Base-by-base conservation (phyloP, 1,140 invertebrate genomes). In the Hypsibius dujardini region DNA sequence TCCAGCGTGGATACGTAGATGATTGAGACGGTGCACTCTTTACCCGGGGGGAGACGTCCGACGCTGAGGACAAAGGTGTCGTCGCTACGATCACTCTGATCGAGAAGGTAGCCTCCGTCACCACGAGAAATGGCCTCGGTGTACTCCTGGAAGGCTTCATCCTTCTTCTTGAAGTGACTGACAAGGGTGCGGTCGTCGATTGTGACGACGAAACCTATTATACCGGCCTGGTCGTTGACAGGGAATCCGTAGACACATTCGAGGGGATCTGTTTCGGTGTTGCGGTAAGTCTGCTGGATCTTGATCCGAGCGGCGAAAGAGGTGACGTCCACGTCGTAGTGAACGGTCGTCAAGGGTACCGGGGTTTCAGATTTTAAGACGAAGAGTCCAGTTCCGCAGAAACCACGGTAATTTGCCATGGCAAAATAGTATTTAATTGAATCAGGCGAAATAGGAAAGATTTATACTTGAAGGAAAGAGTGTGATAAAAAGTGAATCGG, bases 31-130 rank as follows among this genome's bases (percentile, higher is more conserved):
- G 50, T 56, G 50, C 50, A 56, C n/a, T 7, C n/a, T n/a, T 56
- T 56, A 56, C n/a, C n/a, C 7, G 50, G 50, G 7, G 50, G 50
- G n/a, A 56, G 50, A 56, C 50, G 50, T 56, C 50, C 50, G 50
- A 56, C 50, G n/a, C 50, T 56, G 50, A 56, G 50, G n/a, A 56
- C 50, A n/a, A 56, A 56, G 7, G 50, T 56, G 50, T 56, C 50
- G 50, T 56, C 50, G 50, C 50, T 56, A 12, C 50, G 50, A 56
- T 56, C 50, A n/a, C 50, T 56, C n/a, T 56, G 50, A 56, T 56
- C 50, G n/a, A 56, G 50, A 56, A 56, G 50, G 50, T 56, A 56
- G 7, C 7, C 50, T 56, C 50, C 50, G n/a, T 56, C 50, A 7
- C 50, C 50, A 12, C 7, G 7, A 56, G n/a, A 56, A n/a, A 56